Evolutionary conservation across 2,888 invertebrate species (phyloP), one percentile per base, ranked within the genome.

Genomic region (Drosophila seclusa): DNA sequence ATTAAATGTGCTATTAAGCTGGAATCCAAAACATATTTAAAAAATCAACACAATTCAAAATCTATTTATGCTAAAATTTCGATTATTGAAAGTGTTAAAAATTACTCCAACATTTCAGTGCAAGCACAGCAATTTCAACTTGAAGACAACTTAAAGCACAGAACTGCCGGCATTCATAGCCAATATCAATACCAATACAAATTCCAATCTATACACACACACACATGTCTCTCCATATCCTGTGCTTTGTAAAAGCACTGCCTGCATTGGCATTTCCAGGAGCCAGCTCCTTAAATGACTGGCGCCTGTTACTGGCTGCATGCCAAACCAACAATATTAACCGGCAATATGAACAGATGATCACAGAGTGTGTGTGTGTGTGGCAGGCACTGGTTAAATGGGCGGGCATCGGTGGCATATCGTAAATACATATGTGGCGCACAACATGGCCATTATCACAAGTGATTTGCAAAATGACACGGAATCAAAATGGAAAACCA

Each of bases 271-370:
- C 10, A 40, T 4, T 10, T 40, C 4, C 18, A 18, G 18, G 40
- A 38, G 40, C 24, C 10, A 21, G 13, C 27, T 36, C n/a, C 45
- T 53, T 36, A 48, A 54, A n/a, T 21, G 38, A n/a, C 38, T 57
- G 76, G 50, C 61, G 62, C 52, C 69, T 55, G 67, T 34, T 55
- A 48, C 57, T 77, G 82, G 85, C 80, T 66, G 59, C 61, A 29
- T 76, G 82, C 82, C 82, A 85, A 57, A 40, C 68, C 54, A 59
- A 66, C 74, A 68, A 73, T 79, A 79, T 82, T 81, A 78, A 78
- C 48, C 70, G 64, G 76, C 79, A 72, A 83, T 76, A 67, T 68
- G 80, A 69, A 64, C 81, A 61, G 71, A 78, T 59, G 76, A 71
- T 72, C 71, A 57, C 27, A 55, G 62, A 64, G 7, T 54, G 62